Conservation (phyloP, 2,113 vertebrate genomes). For the Ctenodactylus gundi region DNA sequence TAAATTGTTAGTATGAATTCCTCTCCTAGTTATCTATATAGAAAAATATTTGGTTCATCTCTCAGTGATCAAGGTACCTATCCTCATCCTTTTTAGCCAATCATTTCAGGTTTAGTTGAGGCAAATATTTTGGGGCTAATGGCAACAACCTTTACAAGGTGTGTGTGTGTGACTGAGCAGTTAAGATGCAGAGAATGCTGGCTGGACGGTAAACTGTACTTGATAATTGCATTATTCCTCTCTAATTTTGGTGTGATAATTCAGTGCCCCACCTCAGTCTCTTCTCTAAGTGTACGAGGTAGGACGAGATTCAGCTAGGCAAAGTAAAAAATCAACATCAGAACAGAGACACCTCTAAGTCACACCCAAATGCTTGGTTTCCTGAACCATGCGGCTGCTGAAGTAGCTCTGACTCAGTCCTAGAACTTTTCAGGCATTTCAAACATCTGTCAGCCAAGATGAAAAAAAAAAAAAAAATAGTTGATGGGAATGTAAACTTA, state of each 20-base stretch:
- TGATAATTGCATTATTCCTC: neutral
- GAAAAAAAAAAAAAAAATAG: neutral
- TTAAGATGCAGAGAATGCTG: neutral
- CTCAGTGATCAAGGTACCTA: neutral
- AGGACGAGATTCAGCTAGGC: constrained; percentile 30
- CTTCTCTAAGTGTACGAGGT: neutral
- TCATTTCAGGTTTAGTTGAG: neutral
- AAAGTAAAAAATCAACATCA: constrained; percentile 32
- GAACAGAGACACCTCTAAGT: neutral
- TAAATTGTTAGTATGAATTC: neutral
- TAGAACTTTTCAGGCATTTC: neutral
- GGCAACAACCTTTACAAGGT: neutral
- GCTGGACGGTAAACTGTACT: neutral
- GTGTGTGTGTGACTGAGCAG: neutral
- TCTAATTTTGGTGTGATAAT: neutral
- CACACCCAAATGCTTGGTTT: neutral
- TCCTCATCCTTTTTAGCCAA: neutral
- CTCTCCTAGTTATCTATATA: neutral
- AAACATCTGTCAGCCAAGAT: neutral
- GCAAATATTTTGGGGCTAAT: neutral
- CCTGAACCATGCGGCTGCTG: neutral
- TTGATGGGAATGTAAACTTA: neutral
- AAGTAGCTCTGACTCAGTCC: neutral
- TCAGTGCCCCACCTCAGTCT: neutral
- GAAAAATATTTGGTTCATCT: neutral